Percentiles rank a stretch among this genome's conserved stretches.
Conservation (phyloP, 23 tunicate species). For the Ciona savignyi region DNA sequence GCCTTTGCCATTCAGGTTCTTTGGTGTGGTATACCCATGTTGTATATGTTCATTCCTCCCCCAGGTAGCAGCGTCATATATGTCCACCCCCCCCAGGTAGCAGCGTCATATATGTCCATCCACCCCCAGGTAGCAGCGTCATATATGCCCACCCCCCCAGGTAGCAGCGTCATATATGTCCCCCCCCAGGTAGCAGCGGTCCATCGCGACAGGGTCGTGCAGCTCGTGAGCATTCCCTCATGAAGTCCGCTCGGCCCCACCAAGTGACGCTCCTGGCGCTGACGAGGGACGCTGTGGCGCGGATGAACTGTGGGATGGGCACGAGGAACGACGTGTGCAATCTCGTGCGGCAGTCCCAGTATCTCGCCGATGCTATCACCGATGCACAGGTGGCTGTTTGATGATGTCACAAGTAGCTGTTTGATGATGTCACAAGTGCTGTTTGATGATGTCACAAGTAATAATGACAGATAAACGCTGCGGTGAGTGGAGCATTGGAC, state of each 20-base stretch:
- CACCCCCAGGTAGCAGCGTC: too few relatives aligned
- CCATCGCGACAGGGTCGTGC: slow-evolving; percentile 34
- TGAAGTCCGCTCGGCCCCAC: slow-evolving; percentile 53
- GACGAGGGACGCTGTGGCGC: slow-evolving; percentile 63
- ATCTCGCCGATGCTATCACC: slow-evolving; percentile 30
- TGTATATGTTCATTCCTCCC: background rate
- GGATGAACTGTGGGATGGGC: slow-evolving; percentile 34
- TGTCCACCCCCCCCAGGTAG: too few relatives aligned
- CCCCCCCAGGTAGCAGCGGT: slow-evolving; percentile 34
- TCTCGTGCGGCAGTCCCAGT: slow-evolving; percentile 42
- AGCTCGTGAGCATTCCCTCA: slow-evolving; percentile 52
- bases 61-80: background rate
- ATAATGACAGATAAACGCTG: slow-evolving; percentile 31
- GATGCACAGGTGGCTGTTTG: slow-evolving; percentile 38
- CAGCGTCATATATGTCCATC: too few relatives aligned
- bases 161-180: slow-evolving; percentile 1
- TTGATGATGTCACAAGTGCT: background rate
- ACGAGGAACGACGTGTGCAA: slow-evolving; percentile 32
- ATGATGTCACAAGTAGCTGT: background rate
- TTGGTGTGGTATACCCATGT: too few relatives aligned
- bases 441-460: background rate
- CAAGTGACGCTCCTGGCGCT: slow-evolving; percentile 55
- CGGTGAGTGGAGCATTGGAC: slow-evolving; percentile 65
- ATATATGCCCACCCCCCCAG: slow-evolving; percentile 1
- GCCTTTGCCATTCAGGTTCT: too few relatives aligned